A percentile compares a stretch with the other conserved stretches of the same genome.
Conservation (phyloP, 2,888 invertebrate genomes). For the Cephus spinipes region DNA sequence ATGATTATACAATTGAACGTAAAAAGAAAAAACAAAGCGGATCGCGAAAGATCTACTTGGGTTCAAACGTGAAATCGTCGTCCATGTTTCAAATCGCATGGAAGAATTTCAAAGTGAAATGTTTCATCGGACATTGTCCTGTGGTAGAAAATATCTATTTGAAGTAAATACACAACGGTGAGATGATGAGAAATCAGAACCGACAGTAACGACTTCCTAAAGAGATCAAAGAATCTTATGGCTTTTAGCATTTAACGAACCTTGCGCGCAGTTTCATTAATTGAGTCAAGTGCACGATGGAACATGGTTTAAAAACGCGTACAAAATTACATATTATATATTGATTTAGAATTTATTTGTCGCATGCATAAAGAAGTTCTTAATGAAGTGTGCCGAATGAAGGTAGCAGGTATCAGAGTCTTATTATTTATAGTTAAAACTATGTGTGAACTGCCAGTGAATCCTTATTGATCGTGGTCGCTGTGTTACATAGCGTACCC, state of each 20-base stretch:
- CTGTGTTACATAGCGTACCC: neutral
- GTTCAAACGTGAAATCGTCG: neutral
- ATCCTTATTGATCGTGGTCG: neutral
- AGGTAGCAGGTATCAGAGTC: neutral
- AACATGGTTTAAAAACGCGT: neutral
- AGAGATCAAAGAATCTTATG: neutral
- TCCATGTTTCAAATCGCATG: neutral
- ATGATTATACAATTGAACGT: neutral
- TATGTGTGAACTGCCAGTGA: neutral
- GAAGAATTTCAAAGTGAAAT: neutral
- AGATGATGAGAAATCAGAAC: neutral
- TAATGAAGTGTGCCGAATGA: neutral
- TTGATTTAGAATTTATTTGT: neutral
- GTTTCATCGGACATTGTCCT: neutral
- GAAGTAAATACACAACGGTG: neutral
- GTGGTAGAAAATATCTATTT: neutral
- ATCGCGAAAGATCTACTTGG: neutral
- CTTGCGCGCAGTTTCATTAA: neutral
- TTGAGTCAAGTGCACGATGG: neutral
- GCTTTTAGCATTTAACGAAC: neutral
- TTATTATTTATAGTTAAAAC: neutral
- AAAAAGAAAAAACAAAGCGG: neutral
- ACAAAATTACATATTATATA: neutral
- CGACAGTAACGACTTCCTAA: neutral
- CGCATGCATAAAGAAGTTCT: neutral